Conservation (phyloP, 2,888 invertebrate genomes). For the Ganaspis brasiliensis region DNA sequence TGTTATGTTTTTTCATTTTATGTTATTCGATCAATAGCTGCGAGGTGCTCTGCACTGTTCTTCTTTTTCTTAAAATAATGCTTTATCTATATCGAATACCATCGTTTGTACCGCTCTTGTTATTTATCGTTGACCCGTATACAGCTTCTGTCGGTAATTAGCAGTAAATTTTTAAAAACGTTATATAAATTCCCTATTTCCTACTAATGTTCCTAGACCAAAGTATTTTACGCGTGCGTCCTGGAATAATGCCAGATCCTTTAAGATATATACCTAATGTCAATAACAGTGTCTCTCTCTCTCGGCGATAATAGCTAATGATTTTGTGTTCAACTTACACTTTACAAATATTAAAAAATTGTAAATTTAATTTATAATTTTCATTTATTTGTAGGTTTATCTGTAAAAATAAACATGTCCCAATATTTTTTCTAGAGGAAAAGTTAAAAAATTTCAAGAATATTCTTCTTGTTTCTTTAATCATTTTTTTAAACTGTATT, state of each 20-base stretch:
- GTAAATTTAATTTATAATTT: too few relatives aligned
- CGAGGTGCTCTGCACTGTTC: not conserved
- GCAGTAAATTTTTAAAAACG: conserved; percentile 38
- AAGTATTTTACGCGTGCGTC: conserved; percentile 24
- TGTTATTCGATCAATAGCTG: conserved; percentile 25
- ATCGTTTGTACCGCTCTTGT: not conserved
- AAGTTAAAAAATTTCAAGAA: too few relatives aligned
- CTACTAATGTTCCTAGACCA: conserved; percentile 25
- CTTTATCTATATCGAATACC: conserved; percentile 25
- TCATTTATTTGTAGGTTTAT: not conserved
- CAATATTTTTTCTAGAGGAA: too few relatives aligned
- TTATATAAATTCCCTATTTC: conserved; percentile 27
- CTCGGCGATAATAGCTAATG: conserved; percentile 32
- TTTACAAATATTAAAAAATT: conserved; percentile 19
- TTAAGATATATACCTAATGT: not conserved
- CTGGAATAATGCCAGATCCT: conserved; percentile 27
- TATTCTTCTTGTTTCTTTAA: too few relatives aligned
- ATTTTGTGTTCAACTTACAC: conserved; percentile 27
- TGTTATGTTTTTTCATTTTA: conserved; percentile 35
- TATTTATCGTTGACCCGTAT: not conserved
- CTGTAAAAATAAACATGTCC: not conserved
- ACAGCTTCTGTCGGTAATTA: conserved; percentile 29
- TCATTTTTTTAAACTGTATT: conserved; percentile 12
- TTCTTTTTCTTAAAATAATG: not conserved
- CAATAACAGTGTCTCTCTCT: conserved; percentile 7